These are phyloP conservation scores for Alethe castanea DNA, from an alignment of 2,113 vertebrate genomes.

Conservation along the genomic window DNA sequence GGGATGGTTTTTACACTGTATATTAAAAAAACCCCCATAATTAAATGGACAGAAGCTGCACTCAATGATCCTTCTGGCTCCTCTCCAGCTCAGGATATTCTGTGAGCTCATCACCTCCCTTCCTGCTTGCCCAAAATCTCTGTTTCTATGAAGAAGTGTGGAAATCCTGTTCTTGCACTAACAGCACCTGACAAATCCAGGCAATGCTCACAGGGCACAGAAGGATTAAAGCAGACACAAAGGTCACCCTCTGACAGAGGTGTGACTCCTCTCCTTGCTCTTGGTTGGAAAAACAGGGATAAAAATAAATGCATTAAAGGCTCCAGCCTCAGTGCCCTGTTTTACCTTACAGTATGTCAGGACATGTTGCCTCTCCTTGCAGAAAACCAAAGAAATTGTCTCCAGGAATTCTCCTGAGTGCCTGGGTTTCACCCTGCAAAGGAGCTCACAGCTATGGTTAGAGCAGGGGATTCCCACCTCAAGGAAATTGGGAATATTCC, in stretches of 20 bases:
- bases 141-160: neutral
- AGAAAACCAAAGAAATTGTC: neutral
- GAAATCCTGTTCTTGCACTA: neutral
- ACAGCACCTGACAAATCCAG: neutral
- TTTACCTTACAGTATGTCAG: neutral
- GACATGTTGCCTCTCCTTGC: neutral
- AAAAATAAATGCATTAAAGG: neutral
- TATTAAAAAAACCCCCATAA: rapidly evolving
- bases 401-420: neutral
- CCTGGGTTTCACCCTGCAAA: neutral
- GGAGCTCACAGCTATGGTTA: neutral
- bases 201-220: neutral
- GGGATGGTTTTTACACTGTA: neutral
- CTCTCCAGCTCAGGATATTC: neutral
- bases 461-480: neutral
- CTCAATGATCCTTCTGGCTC: neutral
- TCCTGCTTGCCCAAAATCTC: neutral
- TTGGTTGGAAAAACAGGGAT: neutral
- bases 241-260: neutral
- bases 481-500: neutral
- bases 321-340: neutral
- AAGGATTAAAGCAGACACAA: neutral
- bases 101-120: neutral
- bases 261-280: neutral
- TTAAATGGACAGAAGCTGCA: neutral